Percentiles rank a stretch among this genome's conserved stretches.
These are phyloP conservation scores for Elephas maximus DNA, from an alignment of 2,113 vertebrate genomes.

Conservation along the genomic window DNA sequence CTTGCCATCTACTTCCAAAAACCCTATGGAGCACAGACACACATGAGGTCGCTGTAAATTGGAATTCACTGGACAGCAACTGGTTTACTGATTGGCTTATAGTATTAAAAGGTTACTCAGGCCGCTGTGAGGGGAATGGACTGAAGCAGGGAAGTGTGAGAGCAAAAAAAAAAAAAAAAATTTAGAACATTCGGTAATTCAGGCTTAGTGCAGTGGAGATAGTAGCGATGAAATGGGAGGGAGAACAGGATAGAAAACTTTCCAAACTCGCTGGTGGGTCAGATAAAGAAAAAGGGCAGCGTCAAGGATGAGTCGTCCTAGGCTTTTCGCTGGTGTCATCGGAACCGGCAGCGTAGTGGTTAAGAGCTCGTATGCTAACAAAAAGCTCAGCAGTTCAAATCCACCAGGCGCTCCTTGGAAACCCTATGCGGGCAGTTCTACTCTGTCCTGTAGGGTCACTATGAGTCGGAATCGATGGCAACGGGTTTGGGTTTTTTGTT, in stretches of 20 bases:
- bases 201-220: neutral
- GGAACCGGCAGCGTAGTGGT: too few relatives aligned
- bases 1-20: neutral
- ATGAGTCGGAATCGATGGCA: too few relatives aligned
- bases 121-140: too few relatives aligned
- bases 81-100: neutral
- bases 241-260: neutral
- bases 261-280: neutral
- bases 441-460: too few relatives aligned
- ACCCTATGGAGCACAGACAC: neutral
- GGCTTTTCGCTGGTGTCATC: neutral
- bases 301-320: neutral
- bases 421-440: too few relatives aligned
- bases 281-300: neutral
- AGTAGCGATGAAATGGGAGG: accelerated
- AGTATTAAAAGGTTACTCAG: neutral
- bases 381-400: too few relatives aligned
- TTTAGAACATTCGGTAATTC: neutral
- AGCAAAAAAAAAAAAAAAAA: neutral
- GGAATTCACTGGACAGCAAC: too few relatives aligned
- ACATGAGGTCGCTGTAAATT: too few relatives aligned
- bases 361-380: too few relatives aligned
- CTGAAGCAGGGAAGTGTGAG: neutral
- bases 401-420: too few relatives aligned
- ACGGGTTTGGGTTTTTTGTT: too few relatives aligned